Conservation (phyloP, 2,113 vertebrate genomes). For the Macroglossus sobrinus region DNA sequence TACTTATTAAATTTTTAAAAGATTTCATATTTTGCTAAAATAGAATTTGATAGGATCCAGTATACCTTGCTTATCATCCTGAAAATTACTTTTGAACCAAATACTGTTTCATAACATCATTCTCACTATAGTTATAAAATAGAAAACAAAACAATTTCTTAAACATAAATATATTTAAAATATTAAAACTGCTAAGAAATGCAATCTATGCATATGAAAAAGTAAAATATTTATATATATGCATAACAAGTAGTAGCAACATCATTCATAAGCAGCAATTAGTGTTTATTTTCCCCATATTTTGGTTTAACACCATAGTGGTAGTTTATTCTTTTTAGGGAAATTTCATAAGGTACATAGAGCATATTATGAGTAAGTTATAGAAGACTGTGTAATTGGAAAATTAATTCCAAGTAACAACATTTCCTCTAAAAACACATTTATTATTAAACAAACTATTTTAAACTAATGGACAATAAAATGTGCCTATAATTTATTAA, state of each 20-base stretch:
- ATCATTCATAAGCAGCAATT: slow-evolving; percentile 75
- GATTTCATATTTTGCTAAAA: slow-evolving; percentile 16
- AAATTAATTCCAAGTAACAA: slow-evolving; percentile 67
- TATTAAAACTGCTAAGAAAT: slow-evolving; percentile 82
- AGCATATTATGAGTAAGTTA: slow-evolving; percentile 51
- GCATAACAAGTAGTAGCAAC: slow-evolving; percentile 73
- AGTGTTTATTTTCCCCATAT: slow-evolving; percentile 44
- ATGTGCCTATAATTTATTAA: slow-evolving; percentile 73
- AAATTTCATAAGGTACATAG: slow-evolving; percentile 59
- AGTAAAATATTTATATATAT: slow-evolving; percentile 72
- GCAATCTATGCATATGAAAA: slow-evolving; percentile 79
- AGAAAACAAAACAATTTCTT: slow-evolving; percentile 71
- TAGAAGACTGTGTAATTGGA: slow-evolving; percentile 68
- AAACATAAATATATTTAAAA: slow-evolving; percentile 80
- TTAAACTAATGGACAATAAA: slow-evolving; percentile 71
- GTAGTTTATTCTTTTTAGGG: slow-evolving; percentile 61
- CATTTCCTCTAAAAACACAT: slow-evolving; percentile 63
- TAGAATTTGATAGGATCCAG: not conserved
- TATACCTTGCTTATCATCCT: not conserved
- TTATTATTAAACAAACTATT: slow-evolving; percentile 68
- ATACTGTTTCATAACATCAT: slow-evolving; percentile 61
- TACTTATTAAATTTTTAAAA: slow-evolving; percentile 26
- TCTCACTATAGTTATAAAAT: slow-evolving; percentile 51
- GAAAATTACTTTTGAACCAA: slow-evolving; percentile 39
- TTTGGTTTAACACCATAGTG: slow-evolving; percentile 73